These are phyloP conservation scores for Sternarchorhynchus goeldii DNA, from an alignment of 2,797 vertebrate genomes.

Conservation along the genomic window DNA sequence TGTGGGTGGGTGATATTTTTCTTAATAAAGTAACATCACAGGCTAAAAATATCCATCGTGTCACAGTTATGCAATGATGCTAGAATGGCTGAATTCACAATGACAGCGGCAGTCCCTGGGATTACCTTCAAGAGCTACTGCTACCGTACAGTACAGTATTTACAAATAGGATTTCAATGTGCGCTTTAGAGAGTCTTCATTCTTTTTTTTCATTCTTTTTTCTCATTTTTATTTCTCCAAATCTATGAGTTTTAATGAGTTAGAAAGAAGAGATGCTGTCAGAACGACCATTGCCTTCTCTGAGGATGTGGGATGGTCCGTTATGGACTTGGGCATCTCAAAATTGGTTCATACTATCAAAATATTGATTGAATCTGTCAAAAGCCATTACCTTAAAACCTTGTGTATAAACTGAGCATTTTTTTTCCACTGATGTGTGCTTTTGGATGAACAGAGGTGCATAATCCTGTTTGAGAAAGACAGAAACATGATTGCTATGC, in stretches of 20 bases:
- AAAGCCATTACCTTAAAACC: constrained; percentile 48
- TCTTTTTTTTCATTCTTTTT: not conserved
- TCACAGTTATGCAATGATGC: not conserved
- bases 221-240: not conserved
- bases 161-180: not conserved
- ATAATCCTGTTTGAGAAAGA: constrained; percentile 26
- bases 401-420: constrained; percentile 11
- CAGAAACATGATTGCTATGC: not conserved
- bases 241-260: not conserved
- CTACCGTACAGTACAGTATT: not conserved
- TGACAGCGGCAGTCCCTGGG: constrained; percentile 13
- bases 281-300: constrained; percentile 24
- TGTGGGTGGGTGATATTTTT: constrained; percentile 40
- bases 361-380: constrained; percentile 51
- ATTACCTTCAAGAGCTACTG: not conserved
- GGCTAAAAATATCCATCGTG: constrained; percentile 5
- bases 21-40: constrained; percentile 26
- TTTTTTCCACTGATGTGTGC: constrained; percentile 18
- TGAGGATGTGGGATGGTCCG: constrained; percentile 29
- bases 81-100: constrained; percentile 18
- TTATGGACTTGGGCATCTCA: constrained; percentile 39
- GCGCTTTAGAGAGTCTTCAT: not conserved
- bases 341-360: constrained; percentile 36
- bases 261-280: not conserved
- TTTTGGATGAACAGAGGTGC: constrained; percentile 29